Conservation (phyloP, 2,113 vertebrate genomes). For the Rhegmatorhina hoffmannsi region DNA sequence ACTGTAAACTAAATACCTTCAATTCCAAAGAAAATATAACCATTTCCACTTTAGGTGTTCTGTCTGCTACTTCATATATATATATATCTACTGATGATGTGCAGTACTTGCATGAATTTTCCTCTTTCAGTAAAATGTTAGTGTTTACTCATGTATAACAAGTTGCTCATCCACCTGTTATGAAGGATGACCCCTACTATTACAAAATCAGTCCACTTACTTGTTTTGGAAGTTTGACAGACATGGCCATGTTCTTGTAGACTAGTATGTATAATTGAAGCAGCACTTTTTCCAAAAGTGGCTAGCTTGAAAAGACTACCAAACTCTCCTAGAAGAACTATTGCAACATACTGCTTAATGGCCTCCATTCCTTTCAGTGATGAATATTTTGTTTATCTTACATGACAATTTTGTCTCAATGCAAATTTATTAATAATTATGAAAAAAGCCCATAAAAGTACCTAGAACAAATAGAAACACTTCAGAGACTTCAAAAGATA, state of each 20-base stretch:
- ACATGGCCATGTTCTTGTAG: not conserved
- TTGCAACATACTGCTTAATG: not conserved
- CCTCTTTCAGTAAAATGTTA: not conserved
- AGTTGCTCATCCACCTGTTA: not conserved
- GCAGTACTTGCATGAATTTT: not conserved
- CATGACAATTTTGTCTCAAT: not conserved
- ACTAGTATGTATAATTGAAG: fast-evolving
- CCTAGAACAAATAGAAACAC: not conserved
- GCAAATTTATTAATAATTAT: not conserved
- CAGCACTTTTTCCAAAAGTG: not conserved
- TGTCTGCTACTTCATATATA: not conserved
- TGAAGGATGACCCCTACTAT: not conserved
- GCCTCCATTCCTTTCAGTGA: not conserved
- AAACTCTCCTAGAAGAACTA: not conserved
- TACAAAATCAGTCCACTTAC: not conserved
- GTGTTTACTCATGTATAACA: not conserved
- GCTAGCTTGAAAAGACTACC: not conserved
- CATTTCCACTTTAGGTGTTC: not conserved
- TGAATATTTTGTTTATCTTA: not conserved
- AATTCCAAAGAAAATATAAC: not conserved
- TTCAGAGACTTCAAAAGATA: not conserved
- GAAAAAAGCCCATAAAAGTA: not conserved
- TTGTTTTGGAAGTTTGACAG: not conserved
- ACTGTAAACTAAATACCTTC: not conserved
- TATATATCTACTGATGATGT: not conserved